Evolutionary conservation across 2,797 vertebrate species (phyloP).

Genomic region (Australoheros facetus): DNA sequence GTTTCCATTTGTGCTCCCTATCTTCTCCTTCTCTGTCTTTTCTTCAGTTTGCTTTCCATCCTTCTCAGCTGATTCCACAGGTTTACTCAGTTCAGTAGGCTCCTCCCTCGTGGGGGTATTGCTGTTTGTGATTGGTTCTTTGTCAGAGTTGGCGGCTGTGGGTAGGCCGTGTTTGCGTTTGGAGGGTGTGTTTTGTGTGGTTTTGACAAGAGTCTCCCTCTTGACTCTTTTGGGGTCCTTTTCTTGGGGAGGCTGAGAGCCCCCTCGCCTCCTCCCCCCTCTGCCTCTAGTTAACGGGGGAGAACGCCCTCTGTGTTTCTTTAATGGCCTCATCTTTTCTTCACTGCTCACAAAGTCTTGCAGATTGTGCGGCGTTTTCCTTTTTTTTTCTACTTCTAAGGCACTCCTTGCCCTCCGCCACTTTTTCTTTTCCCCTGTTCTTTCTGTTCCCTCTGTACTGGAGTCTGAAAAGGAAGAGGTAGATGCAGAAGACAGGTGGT

Average conservation of each 20-base stretch:
- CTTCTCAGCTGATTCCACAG: conserved; percentile 55
- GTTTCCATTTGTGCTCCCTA: conserved; percentile 58
- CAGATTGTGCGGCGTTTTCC: conserved; percentile 41
- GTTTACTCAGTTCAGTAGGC: conserved; percentile 64
- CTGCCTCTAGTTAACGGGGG: conserved; percentile 84
- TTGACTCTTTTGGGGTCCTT: conserved; percentile 78
- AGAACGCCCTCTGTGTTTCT: conserved; percentile 83
- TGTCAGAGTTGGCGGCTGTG: conserved; percentile 48
- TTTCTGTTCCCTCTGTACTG: conserved; percentile 26
- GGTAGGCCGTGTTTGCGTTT: conserved; percentile 66
- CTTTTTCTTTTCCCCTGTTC: conserved; percentile 30
- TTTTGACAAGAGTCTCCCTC: conserved; percentile 67
- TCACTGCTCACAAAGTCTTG: conserved; percentile 59
- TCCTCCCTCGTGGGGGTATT: conserved; percentile 62
- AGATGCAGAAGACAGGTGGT: conserved; percentile 62
- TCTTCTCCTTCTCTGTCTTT: conserved; percentile 62
- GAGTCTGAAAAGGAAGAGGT: conserved; percentile 56
- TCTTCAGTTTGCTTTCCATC: conserved; percentile 54
- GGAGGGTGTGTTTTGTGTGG: conserved; percentile 62
- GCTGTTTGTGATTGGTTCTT: conserved; percentile 68
- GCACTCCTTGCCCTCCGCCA: conserved; percentile 60
- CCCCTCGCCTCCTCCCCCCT: conserved; percentile 79
- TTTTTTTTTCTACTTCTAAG: conserved; percentile 59
- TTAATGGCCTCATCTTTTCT: conserved; percentile 86
- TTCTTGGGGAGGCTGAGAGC: conserved; percentile 71